Base-by-base conservation (phyloP, 2,797 vertebrate species). In the Smutsia gigantea region DNA sequence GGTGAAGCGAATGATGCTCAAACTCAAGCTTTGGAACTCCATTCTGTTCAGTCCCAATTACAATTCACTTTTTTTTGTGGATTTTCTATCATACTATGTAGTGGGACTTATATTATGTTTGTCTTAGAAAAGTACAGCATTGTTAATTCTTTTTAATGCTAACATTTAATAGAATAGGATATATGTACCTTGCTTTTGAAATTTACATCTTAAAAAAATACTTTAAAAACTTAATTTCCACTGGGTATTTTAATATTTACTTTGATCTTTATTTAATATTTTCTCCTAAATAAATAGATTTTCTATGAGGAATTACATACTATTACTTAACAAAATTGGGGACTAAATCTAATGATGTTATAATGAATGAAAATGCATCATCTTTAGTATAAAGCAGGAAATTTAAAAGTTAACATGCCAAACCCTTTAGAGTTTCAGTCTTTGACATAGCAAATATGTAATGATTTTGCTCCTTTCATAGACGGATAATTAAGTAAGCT, bases 311-410 rank as follows among this genome's bases (percentile, higher is more conserved):
- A 49, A 13, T 63, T 85, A 4, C 75, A 4, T 31, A 39, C 51
- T 37, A 55, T 68, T n/a, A 55, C 64, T 82, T 87, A 96, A 96
- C 82, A 95, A 96, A 97, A 96, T 87, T 96, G 86, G 64, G 88
- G 94, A 90, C 79, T 97, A 95, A 46, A 77, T 96, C 92, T 97
- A 98, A 97, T 97, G 83, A 98, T 95, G 87, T 96, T 83, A 75
- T 46, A 78, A 77, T 77, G 89, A 96, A 97, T 98, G 87, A 96
- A 98, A 97, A 98, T 95, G 93, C 61, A 98, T 97, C 18, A 57
- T 46, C 1, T 2, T 69, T 49, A 95, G 95, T 96, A 75, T 79
- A 97, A 97, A 89, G 94, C 75, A 97, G 95, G 98, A 85, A 75
- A 39, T 15, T 79, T 92, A 63, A 77, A 79, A 18, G 10, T 37